Conservation (phyloP, 2,113 vertebrate species). For the Psephotus haematonotus region DNA sequence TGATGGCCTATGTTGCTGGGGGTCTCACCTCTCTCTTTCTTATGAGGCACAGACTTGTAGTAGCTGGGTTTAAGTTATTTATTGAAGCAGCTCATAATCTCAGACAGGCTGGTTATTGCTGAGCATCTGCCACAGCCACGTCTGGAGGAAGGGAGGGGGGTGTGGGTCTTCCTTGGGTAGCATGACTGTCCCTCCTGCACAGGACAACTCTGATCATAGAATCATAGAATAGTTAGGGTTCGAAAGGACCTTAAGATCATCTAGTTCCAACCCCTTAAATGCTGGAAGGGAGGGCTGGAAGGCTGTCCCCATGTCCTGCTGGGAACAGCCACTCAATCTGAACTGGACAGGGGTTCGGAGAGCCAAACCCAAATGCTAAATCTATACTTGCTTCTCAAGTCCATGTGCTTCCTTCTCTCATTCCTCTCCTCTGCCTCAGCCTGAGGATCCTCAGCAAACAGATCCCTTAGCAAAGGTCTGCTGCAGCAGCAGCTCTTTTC, state of each 20-base stretch:
- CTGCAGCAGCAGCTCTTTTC: background rate
- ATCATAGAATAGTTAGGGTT: background rate
- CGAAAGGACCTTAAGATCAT: background rate
- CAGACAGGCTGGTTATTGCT: background rate
- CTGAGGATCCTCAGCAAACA: background rate
- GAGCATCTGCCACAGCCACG: rapidly evolving
- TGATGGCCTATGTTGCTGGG: background rate
- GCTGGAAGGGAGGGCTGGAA: background rate
- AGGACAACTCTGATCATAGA: rapidly evolving
- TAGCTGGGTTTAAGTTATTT: background rate
- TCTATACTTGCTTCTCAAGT: background rate
- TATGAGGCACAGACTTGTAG: background rate
- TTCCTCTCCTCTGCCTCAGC: background rate
- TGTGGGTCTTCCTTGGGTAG: rapidly evolving
- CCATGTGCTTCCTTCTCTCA: background rate
- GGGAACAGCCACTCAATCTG: background rate
- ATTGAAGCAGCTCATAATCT: background rate
- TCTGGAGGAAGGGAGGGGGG: rapidly evolving
- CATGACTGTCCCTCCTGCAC: rapidly evolving
- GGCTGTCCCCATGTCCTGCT: background rate
- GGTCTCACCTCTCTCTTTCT: background rate
- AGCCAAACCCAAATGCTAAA: background rate
- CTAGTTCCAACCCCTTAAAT: background rate
- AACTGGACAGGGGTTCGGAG: background rate
- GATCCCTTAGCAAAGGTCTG: background rate